Evolutionary conservation across 2,113 vertebrate species (phyloP).

Genomic region (human (Homo sapiens)): GRCh38 chr4:186721001-186721500

Average conservation of each 20-base stretch:
- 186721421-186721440: slow-evolving; percentile 23
- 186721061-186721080: neutral
- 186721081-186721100: neutral
- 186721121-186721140: neutral
- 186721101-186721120: neutral
- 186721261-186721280: neutral
- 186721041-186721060: neutral
- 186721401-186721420: neutral
- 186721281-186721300: neutral
- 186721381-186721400: neutral
- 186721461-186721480: neutral
- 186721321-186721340: neutral
- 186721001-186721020: neutral
- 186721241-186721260: neutral
- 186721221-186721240: slow-evolving; percentile 12
- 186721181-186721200: neutral
- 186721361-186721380: neutral
- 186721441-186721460: neutral
- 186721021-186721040: neutral
- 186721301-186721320: neutral
- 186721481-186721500: neutral
- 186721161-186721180: neutral
- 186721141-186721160: neutral
- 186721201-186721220: neutral
- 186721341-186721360: slow-evolving; percentile 3